phyloP scores from a whole-genome alignment of 1,140 invertebrate genomes.

The Aphaenogaster floridana region DNA sequence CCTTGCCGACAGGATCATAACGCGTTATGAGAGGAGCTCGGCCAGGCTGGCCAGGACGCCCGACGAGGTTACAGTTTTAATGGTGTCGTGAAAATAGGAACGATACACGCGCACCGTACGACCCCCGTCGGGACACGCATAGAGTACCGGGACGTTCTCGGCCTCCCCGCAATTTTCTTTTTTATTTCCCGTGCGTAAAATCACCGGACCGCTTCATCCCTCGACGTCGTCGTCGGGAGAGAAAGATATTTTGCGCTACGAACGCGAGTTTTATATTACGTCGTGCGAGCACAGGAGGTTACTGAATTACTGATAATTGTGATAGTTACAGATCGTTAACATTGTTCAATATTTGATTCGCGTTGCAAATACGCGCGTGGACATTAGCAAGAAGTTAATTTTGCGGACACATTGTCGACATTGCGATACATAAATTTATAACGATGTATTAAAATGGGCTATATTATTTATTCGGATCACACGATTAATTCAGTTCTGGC shows the following conservation, averaged over 20 bases:
- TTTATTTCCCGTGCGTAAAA: slow-evolving; percentile 72
- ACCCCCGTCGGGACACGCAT: slow-evolving; percentile 35
- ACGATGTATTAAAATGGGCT: slow-evolving; percentile 51
- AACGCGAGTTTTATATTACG: not conserved
- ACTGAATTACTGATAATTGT: slow-evolving; percentile 25
- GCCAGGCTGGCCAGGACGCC: slow-evolving; percentile 65
- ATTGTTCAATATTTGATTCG: slow-evolving; percentile 50
- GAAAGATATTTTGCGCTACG: slow-evolving; percentile 14
- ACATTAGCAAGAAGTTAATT: slow-evolving; percentile 53
- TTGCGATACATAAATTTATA: slow-evolving; percentile 51
- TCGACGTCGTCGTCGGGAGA: not conserved
- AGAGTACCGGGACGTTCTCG: slow-evolving; percentile 37
- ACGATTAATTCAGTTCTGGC: slow-evolving; percentile 48
- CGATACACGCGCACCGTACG: slow-evolving; percentile 53
- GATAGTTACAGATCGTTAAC: slow-evolving; percentile 37
- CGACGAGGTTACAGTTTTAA: slow-evolving; percentile 81
- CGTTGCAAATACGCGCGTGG: slow-evolving; percentile 11
- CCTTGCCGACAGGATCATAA: slow-evolving; percentile 79
- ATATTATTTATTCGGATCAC: slow-evolving; percentile 50
- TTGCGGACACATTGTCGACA: slow-evolving; percentile 43
- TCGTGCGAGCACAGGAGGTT: not conserved
- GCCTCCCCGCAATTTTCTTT: slow-evolving; percentile 61
- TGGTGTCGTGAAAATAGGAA: slow-evolving; percentile 80
- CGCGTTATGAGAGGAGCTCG: slow-evolving; percentile 78
- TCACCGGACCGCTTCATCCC: slow-evolving; percentile 41